Evolutionary conservation across 2,888 invertebrate species (phyloP).

Genomic region (Chesias legatella): DNA sequence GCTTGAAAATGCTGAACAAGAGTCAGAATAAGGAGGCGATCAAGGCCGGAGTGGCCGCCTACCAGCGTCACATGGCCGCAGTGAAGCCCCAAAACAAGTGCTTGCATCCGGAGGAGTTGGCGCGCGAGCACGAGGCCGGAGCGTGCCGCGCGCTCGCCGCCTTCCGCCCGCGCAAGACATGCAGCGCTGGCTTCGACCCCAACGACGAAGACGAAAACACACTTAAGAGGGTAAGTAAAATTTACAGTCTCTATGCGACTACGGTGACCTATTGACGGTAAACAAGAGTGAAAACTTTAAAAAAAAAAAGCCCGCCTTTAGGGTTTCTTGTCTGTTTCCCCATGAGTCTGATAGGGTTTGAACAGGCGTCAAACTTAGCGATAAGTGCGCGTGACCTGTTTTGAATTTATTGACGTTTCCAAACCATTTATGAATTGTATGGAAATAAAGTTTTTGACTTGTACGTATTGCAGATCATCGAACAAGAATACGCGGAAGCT

Average conservation of each 20-base stretch:
- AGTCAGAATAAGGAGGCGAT: not conserved
- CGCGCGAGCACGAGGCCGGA: slow-evolving; percentile 40
- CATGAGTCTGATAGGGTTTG: no score
- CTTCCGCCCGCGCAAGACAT: slow-evolving; percentile 67
- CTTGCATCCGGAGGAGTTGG: not conserved
- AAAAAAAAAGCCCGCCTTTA: no score
- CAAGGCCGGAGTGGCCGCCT: not conserved
- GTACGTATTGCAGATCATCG: not conserved
- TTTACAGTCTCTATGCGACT: not conserved
- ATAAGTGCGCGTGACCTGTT: no score
- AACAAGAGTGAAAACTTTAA: no score
- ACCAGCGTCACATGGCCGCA: not conserved
- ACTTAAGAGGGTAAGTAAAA: not conserved
- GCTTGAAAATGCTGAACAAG: not conserved
- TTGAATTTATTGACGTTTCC: no score
- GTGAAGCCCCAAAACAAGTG: not conserved
- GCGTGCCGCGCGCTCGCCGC: slow-evolving; percentile 92
- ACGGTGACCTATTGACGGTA: no score
- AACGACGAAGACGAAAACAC: slow-evolving; percentile 35
- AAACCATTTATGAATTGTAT: no score
- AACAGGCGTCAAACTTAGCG: no score
- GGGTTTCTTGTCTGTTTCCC: no score
- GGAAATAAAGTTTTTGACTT: not conserved
- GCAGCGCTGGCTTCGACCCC: slow-evolving; percentile 81
- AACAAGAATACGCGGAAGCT: not conserved